Conservation (phyloP, 2,888 invertebrate genomes). For the Heliconius sara region DNA sequence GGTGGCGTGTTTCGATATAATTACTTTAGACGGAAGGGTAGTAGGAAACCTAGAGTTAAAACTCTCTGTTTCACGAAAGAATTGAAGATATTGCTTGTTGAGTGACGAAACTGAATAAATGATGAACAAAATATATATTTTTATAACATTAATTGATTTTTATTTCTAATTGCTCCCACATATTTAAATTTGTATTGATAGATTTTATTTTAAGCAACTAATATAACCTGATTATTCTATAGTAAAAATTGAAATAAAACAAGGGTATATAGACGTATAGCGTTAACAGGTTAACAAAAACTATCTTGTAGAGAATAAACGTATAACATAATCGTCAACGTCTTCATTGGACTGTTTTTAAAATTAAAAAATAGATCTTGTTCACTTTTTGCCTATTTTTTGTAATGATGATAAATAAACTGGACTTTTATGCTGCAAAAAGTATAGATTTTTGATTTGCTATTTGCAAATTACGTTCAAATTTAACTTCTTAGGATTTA, state of each 20-base stretch:
- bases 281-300: constrained; percentile 19
- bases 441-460: constrained; percentile 2
- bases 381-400: background rate
- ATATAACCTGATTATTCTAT: too few relatives aligned
- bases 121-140: too few relatives aligned
- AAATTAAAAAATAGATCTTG: background rate
- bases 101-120: too few relatives aligned
- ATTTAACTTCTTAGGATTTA: background rate
- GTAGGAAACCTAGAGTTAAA: background rate
- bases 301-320: constrained; percentile 36
- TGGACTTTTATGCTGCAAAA: background rate
- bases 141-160: too few relatives aligned
- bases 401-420: constrained; percentile 1
- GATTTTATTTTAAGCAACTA: too few relatives aligned
- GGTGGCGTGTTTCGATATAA: background rate
- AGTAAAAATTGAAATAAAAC: too few relatives aligned
- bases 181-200: too few relatives aligned
- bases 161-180: too few relatives aligned
- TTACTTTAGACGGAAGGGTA: background rate
- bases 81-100: too few relatives aligned
- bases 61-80: background rate
- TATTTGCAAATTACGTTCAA: background rate
- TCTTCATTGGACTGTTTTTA: background rate
- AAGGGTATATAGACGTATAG: too few relatives aligned
- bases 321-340: constrained; percentile 23